These are phyloP conservation scores for Petrocephalus zakoni DNA, from an alignment of 2,113 vertebrate species.

Conservation along the genomic window DNA sequence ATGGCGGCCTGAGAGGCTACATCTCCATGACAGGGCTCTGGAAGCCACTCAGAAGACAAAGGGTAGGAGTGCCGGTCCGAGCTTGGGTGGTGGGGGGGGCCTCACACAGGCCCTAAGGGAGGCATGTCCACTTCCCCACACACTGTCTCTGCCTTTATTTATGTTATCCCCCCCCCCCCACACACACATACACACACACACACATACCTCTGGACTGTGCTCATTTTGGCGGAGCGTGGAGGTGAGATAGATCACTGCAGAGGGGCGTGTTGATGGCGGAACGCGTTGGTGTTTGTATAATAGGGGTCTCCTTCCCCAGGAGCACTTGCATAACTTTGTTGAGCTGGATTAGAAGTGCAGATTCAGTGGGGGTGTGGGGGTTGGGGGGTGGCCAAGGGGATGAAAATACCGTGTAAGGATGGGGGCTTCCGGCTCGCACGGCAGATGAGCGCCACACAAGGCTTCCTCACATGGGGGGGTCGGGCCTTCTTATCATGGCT, in stretches of 20 bases:
- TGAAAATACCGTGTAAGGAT: not conserved
- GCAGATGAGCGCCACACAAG: not conserved
- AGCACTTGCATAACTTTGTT: slow-evolving; percentile 18
- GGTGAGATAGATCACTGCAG: not conserved
- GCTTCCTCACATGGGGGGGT: not conserved
- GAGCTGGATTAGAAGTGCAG: not conserved
- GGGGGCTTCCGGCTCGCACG: not conserved
- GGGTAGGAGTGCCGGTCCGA: slow-evolving; percentile 7
- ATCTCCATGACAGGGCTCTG: slow-evolving; percentile 29
- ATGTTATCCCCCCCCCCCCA: not conserved
- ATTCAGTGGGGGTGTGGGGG: not conserved
- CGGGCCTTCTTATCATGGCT: not conserved
- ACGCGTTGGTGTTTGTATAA: not conserved
- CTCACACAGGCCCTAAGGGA: not conserved
- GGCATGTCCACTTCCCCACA: not conserved
- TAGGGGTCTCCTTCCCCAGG: not conserved
- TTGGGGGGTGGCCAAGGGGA: not conserved
- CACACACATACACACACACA: not conserved
- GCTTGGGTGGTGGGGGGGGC: slow-evolving; percentile 17
- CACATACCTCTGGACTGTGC: not conserved
- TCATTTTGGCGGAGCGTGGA: not conserved
- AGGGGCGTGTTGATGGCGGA: not conserved
- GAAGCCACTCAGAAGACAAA: slow-evolving; percentile 1
- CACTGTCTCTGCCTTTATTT: not conserved
- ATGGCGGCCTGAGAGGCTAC: slow-evolving; percentile 29